Evolutionary conservation across 2,888 invertebrate species (phyloP).

Genomic region (Agonopterix subpropinquella): DNA sequence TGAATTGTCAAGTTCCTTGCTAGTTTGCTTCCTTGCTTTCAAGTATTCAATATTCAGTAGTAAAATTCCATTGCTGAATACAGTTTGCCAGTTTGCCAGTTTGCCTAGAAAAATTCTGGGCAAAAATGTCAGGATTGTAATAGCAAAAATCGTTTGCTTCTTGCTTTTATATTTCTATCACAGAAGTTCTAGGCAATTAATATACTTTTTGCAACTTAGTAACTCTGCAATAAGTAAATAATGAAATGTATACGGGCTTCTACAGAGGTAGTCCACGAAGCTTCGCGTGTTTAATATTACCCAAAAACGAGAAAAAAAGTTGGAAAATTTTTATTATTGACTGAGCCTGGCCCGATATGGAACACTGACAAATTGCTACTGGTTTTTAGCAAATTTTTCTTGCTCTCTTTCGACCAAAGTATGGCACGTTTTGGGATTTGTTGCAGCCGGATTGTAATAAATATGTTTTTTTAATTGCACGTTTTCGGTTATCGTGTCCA

Average conservation of each 20-base stretch:
- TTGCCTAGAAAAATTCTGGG: too few species aligned
- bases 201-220: conserved; percentile 52
- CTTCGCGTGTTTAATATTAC: conserved; percentile 64
- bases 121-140: neutral
- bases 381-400: conserved; percentile 50
- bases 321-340: conserved; percentile 62
- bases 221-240: conserved; percentile 53
- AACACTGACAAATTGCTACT: conserved; percentile 66
- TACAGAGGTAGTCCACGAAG: conserved; percentile 41
- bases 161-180: conserved; percentile 12
- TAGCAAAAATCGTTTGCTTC: neutral
- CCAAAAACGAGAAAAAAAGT: conserved; percentile 59
- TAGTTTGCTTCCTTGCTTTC: too few species aligned
- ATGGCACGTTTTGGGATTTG: conserved; percentile 27
- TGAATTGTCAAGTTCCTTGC: too few species aligned
- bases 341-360: conserved; percentile 56
- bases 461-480: conserved; percentile 42
- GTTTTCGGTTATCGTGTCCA: conserved; percentile 28
- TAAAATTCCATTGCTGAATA: too few species aligned
- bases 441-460: conserved; percentile 34
- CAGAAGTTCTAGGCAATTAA: conserved; percentile 48
- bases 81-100: too few species aligned
- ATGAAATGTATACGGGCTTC: conserved; percentile 51
- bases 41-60: too few species aligned
- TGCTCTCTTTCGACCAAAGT: conserved; percentile 36